Evolutionary conservation across 2,113 vertebrate species (phyloP).

Genomic region (Oceanites oceanicus): DNA sequence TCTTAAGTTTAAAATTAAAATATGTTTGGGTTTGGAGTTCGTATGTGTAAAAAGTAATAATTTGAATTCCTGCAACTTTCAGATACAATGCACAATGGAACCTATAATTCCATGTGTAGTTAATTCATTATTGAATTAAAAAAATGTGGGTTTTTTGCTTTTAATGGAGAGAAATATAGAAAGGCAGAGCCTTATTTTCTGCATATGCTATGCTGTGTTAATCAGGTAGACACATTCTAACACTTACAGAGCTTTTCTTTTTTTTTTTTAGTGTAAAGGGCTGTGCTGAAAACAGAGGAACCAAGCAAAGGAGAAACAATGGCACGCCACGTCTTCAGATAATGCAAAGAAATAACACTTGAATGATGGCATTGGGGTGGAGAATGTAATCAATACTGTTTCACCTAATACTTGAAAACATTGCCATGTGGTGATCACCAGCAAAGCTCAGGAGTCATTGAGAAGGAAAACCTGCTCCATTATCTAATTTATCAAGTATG

Average conservation of each 20-base stretch:
- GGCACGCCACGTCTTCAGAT: not conserved
- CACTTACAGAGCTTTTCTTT: not conserved
- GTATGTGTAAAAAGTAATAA: not conserved
- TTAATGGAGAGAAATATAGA: not conserved
- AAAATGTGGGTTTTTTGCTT: rapidly evolving
- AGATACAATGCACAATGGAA: not conserved
- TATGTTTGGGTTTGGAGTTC: not conserved
- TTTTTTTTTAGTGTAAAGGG: not conserved
- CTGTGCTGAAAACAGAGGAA: not conserved
- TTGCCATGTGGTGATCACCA: not conserved
- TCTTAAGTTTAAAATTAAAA: not conserved
- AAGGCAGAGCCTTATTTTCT: not conserved
- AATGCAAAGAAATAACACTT: not conserved
- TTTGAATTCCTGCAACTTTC: not conserved
- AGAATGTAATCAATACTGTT: not conserved
- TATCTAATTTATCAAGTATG: not conserved
- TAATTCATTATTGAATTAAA: not conserved
- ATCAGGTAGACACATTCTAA: not conserved
- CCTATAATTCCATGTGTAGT: not conserved
- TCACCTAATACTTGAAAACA: not conserved
- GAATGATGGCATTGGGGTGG: not conserved
- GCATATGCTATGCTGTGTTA: not conserved
- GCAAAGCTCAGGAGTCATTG: not conserved
- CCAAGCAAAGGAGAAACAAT: not conserved
- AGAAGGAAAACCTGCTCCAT: not conserved